A percentile compares a stretch with the other conserved stretches of the same genome.
phyloP scores from a whole-genome alignment of 2,888 invertebrate species.

The Drosophila neotestacea region DNA sequence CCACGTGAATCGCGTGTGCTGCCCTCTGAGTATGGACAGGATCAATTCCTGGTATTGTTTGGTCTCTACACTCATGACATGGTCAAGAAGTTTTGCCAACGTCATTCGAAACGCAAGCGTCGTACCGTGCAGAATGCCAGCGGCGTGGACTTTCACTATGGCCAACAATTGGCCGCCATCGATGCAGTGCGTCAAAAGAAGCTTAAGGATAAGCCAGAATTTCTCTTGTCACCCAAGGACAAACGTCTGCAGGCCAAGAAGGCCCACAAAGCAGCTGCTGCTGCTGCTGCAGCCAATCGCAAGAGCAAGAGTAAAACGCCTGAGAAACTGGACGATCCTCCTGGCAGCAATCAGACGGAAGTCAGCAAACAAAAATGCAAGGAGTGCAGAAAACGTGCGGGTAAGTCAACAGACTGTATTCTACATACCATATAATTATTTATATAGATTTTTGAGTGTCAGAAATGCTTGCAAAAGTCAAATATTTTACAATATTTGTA shows the following conservation, averaged over 20 bases:
- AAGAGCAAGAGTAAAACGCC: conserved; percentile 62
- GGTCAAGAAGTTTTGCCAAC: conserved; percentile 79
- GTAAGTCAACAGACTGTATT: conserved; percentile 36
- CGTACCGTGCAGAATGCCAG: conserved; percentile 83
- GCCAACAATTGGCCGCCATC: conserved; percentile 70
- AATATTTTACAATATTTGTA: no score
- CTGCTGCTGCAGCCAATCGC: conserved; percentile 32
- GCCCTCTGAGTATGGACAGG: conserved; percentile 80
- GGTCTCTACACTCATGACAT: conserved; percentile 81
- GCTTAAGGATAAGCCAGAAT: conserved; percentile 75
- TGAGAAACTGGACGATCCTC: conserved; percentile 35
- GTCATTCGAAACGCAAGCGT: conserved; percentile 84
- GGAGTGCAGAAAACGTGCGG: conserved; percentile 78
- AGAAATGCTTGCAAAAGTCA: no score
- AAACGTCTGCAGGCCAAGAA: conserved; percentile 78
- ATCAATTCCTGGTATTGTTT: conserved; percentile 82
- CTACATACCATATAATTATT: no score
- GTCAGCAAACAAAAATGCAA: conserved; percentile 70
- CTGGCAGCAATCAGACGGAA: conserved; percentile 17
- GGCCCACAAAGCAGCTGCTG: conserved; percentile 40
- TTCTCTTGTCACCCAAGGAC: conserved; percentile 82
- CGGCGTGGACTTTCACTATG: conserved; percentile 84
- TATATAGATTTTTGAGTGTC: no score
- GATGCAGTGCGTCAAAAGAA: conserved; percentile 79
- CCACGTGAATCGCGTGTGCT: conserved; percentile 67